Conservation (phyloP, 2,797 vertebrate species). For the Brotula barbata region DNA sequence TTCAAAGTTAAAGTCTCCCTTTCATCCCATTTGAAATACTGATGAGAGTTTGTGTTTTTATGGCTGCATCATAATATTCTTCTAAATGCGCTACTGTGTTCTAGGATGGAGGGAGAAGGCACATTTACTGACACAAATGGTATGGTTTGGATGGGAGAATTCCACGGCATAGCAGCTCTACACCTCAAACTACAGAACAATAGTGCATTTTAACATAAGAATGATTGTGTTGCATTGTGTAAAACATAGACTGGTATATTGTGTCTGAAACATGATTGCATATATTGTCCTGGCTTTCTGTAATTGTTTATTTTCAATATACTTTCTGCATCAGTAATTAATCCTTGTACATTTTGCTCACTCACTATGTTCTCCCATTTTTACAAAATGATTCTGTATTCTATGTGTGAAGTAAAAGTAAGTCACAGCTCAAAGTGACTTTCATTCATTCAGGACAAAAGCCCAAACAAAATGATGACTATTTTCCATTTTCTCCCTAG, state of each 20-base stretch:
- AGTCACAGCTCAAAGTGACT: not conserved
- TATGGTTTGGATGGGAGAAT: slow-evolving; percentile 81
- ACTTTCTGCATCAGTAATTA: too few species aligned
- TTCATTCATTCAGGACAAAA: not conserved
- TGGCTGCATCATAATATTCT: not conserved
- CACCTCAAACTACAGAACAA: slow-evolving; percentile 81
- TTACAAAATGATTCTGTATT: too few species aligned
- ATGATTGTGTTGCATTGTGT: not conserved
- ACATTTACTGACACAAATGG: slow-evolving; percentile 78
- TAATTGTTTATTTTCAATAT: too few species aligned
- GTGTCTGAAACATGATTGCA: too few species aligned
- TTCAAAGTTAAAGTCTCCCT: too few species aligned
- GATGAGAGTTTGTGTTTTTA: too few species aligned
- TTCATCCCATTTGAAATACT: too few species aligned
- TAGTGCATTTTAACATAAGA: slow-evolving; percentile 35
- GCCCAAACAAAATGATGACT: not conserved
- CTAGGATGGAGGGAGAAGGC: slow-evolving; percentile 82
- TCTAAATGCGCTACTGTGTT: slow-evolving; percentile 23
- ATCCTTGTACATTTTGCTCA: too few species aligned
- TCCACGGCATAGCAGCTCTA: slow-evolving; percentile 79
- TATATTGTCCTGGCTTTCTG: too few species aligned
- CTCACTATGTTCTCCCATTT: too few species aligned
- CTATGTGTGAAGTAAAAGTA: too few species aligned
- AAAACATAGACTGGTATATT: slow-evolving; percentile 3
- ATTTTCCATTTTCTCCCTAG: not conserved